Percentiles rank a stretch among this genome's conserved stretches.
Evolutionary conservation across 2,888 invertebrate genomes (phyloP).

Genomic region (Adelphocoris suturalis): DNA sequence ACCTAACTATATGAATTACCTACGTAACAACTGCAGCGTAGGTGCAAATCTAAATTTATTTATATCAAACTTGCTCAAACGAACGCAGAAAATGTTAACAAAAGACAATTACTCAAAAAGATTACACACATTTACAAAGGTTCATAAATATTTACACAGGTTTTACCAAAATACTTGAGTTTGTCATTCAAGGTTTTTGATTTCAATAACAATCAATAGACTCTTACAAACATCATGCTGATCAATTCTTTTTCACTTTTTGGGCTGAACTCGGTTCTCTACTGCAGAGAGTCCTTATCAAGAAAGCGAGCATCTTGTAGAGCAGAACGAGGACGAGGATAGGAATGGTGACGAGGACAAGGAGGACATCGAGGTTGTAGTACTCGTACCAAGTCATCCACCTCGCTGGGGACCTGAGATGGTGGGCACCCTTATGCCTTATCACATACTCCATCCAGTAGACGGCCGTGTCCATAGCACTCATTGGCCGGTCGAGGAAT

Average conservation of each 20-base stretch:
- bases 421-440: conserved; percentile 78
- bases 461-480: conserved; percentile 82
- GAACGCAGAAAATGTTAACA: too few relatives aligned
- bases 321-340: neutral
- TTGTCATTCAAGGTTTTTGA: too few relatives aligned
- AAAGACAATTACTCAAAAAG: too few relatives aligned
- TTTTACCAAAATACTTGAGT: too few relatives aligned
- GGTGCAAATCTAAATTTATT: too few relatives aligned
- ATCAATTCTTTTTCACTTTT: neutral
- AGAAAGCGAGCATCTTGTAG: conserved; percentile 40
- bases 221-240: too few relatives aligned
- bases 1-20: too few relatives aligned
- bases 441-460: conserved; percentile 85
- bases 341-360: neutral
- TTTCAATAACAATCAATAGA: too few relatives aligned
- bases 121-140: too few relatives aligned
- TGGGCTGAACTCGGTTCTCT: neutral
- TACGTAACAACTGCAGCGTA: too few relatives aligned
- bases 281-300: conserved; percentile 30
- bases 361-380: conserved; percentile 65
- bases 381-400: conserved; percentile 65
- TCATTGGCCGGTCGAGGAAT: conserved; percentile 80
- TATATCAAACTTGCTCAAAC: too few relatives aligned
- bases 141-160: too few relatives aligned
- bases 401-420: conserved; percentile 54